phyloP scores from a whole-genome alignment of 2,797 vertebrate genomes.

The Ambastaia sidthimunki region DNA sequence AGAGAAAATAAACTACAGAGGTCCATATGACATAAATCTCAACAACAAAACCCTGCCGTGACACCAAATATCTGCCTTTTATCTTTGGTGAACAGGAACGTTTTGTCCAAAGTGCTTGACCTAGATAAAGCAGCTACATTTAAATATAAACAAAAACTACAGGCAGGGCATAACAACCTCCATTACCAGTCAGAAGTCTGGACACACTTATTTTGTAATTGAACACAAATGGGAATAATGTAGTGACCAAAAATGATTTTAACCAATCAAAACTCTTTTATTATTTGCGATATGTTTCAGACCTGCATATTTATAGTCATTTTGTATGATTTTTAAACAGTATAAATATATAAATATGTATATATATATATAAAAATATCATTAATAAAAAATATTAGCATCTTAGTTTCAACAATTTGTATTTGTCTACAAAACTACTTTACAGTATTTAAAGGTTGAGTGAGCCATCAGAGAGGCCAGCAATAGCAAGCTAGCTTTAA shows the following conservation, averaged over 20 bases:
- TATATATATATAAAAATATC: no score
- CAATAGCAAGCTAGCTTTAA: no score
- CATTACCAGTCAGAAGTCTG: neutral
- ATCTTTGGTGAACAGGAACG: slow-evolving; percentile 22
- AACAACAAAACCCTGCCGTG: slow-evolving; percentile 27
- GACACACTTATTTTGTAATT: neutral
- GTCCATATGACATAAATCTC: slow-evolving; percentile 29
- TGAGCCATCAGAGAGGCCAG: no score
- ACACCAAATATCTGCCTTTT: slow-evolving; percentile 36
- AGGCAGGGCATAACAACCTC: slow-evolving; percentile 3
- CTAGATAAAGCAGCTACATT: slow-evolving; percentile 22
- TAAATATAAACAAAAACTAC: neutral
- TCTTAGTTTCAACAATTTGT: no score
- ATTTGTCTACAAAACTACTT: no score
- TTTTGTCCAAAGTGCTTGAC: slow-evolving; percentile 19
- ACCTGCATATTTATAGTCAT: neutral
- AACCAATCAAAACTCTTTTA: neutral
- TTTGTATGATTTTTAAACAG: neutral
- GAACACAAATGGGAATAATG: neutral
- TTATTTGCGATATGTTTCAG: neutral
- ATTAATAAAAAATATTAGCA: neutral
- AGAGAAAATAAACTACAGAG: slow-evolving; percentile 50
- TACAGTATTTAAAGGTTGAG: no score
- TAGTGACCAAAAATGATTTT: neutral
- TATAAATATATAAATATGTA: no score